phyloP scores from a whole-genome alignment of 1,140 invertebrate genomes.

The Sweltsa coloradensis region DNA sequence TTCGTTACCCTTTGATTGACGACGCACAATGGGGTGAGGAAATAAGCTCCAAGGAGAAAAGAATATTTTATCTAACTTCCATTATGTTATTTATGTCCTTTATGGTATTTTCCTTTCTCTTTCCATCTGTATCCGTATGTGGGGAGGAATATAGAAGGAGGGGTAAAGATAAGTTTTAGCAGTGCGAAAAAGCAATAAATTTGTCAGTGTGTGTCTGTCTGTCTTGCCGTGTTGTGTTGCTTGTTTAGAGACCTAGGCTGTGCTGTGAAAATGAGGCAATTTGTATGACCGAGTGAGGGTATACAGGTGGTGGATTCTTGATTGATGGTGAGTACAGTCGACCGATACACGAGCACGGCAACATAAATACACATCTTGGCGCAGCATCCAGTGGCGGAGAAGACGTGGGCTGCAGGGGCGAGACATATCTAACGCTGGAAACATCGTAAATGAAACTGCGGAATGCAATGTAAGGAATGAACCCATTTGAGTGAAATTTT shows the following conservation, averaged over 20 bases:
- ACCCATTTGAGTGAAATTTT: too few relatives aligned
- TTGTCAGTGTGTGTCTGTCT: conserved; percentile 13
- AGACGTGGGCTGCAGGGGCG: too few relatives aligned
- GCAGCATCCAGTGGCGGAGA: too few relatives aligned
- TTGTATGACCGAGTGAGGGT: conserved; percentile 13
- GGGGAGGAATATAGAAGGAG: background rate
- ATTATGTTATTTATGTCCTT: conserved; percentile 15
- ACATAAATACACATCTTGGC: too few relatives aligned
- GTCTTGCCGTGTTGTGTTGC: conserved; percentile 11
- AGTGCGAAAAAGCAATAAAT: conserved; percentile 14
- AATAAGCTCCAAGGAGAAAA: conserved; percentile 8
- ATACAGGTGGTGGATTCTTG: conserved; percentile 8
- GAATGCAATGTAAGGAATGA: too few relatives aligned
- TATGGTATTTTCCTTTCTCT: conserved; percentile 3
- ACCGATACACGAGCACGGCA: too few relatives aligned
- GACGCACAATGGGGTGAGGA: conserved; percentile 7
- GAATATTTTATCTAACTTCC: conserved; percentile 12
- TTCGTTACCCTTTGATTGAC: conserved; percentile 12
- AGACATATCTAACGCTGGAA: too few relatives aligned
- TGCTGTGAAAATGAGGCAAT: conserved; percentile 16
- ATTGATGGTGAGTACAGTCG: too few relatives aligned
- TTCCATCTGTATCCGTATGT: background rate
- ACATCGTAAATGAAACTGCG: too few relatives aligned
- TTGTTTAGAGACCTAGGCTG: background rate
- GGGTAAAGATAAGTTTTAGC: conserved; percentile 8